A percentile compares a stretch with the other conserved stretches of the same genome.
Conservation (phyloP, 2,888 invertebrate species). For the Listrodromus nycthemerus region DNA sequence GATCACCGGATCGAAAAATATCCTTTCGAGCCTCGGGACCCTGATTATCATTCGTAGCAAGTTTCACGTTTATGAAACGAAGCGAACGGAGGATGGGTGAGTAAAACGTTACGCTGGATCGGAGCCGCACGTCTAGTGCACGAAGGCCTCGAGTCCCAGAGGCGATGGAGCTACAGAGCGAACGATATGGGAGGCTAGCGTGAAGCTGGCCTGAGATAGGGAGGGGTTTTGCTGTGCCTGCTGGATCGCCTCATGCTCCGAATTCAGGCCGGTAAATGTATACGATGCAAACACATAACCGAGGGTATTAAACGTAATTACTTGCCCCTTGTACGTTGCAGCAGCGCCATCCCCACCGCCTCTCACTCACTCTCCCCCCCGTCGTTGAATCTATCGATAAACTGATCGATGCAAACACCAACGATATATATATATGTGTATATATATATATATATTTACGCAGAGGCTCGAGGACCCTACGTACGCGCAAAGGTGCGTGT, state of each 20-base stretch:
- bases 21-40: background rate
- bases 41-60: constrained; percentile 12
- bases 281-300: constrained; percentile 81
- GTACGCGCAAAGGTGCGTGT: constrained; percentile 62
- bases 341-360: constrained; percentile 26
- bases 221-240: constrained; percentile 30
- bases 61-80: constrained; percentile 4
- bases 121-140: constrained; percentile 13
- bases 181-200: constrained; percentile 7
- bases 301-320: constrained; percentile 83
- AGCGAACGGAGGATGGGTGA: background rate
- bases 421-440: constrained; percentile 15
- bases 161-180: constrained; percentile 11
- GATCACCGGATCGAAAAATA: background rate
- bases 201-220: constrained; percentile 10
- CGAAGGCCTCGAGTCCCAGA: constrained; percentile 22
- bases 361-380: constrained; percentile 35
- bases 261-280: constrained; percentile 73
- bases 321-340: constrained; percentile 77
- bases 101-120: constrained; percentile 14
- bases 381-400: constrained; percentile 77
- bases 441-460: constrained; percentile 1
- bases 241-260: constrained; percentile 38
- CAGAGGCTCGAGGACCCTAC: constrained; percentile 42
- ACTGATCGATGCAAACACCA: constrained; percentile 75